Evolutionary conservation across 2,888 invertebrate genomes (phyloP).

Genomic region (Dorcus hopei): DNA sequence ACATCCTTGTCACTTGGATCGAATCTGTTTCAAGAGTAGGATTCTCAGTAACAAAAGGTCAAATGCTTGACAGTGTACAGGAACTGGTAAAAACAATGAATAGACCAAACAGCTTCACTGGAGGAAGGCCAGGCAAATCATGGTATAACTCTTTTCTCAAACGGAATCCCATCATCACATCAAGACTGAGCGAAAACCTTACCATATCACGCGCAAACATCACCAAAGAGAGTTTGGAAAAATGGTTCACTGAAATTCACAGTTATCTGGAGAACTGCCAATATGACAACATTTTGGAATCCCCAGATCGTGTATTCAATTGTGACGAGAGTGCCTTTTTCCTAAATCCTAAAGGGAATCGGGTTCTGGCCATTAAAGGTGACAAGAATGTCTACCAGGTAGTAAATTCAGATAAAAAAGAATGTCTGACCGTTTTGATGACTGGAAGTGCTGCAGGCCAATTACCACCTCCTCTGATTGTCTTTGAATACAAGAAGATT

Average conservation of each 20-base stretch:
- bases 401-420: constrained; percentile 33
- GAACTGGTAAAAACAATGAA: background rate
- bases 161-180: too few relatives aligned
- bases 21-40: background rate
- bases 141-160: too few relatives aligned
- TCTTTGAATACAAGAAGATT: constrained; percentile 36
- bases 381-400: constrained; percentile 31
- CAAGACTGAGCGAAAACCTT: too few relatives aligned
- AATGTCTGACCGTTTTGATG: constrained; percentile 20
- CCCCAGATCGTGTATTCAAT: constrained; percentile 37
- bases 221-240: too few relatives aligned
- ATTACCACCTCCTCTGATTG: constrained; percentile 24
- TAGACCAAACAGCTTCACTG: background rate
- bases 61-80: constrained; percentile 1
- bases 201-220: too few relatives aligned
- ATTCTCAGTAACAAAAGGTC: background rate
- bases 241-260: constrained; percentile 38
- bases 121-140: too few relatives aligned
- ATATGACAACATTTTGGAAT: constrained; percentile 24
- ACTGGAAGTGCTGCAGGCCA: constrained; percentile 27
- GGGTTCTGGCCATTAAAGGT: constrained; percentile 37
- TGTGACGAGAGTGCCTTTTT: constrained; percentile 42
- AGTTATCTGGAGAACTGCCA: constrained; percentile 31
- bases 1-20: too few relatives aligned
- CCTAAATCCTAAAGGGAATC: constrained; percentile 37